Evolutionary conservation across 1,140 invertebrate species (phyloP).

Genomic region (Diachasma alloeum): DNA sequence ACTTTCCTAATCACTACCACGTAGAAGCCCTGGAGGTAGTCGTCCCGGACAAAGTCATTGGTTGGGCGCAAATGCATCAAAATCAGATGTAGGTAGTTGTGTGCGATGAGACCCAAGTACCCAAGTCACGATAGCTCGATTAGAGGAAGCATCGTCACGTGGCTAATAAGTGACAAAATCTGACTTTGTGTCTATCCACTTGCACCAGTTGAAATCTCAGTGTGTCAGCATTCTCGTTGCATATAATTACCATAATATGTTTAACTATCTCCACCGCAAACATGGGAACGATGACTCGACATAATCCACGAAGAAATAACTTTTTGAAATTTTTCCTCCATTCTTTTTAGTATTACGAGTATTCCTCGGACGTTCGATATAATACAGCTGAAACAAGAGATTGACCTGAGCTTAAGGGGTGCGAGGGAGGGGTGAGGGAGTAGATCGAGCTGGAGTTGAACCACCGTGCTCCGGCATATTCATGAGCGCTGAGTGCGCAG

Average conservation of each 20-base stretch:
- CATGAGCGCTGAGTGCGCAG: constrained; percentile 57
- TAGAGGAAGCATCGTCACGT: constrained; percentile 44
- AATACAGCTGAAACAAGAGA: constrained; percentile 37
- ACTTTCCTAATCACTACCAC: constrained; percentile 51
- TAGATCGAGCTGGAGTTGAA: constrained; percentile 37
- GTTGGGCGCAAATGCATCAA: background rate
- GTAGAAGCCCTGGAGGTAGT: constrained; percentile 45
- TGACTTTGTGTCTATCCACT: too few species aligned
- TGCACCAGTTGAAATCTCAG: background rate
- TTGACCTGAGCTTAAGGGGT: constrained; percentile 32
- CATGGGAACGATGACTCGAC: background rate
- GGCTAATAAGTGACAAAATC: constrained; percentile 26
- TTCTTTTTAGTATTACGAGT: background rate
- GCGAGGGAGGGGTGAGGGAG: constrained; percentile 41
- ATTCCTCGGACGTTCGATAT: constrained; percentile 29
- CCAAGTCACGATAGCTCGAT: constrained; percentile 51
- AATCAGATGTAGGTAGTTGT: background rate
- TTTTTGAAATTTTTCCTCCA: background rate
- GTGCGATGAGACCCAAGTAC: constrained; percentile 26
- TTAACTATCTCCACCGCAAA: background rate
- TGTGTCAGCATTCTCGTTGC: constrained; percentile 11
- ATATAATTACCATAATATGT: constrained; percentile 9
- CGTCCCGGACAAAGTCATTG: background rate
- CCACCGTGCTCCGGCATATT: constrained; percentile 56
- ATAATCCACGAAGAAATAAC: background rate